Evolutionary conservation across 2,113 vertebrate species (phyloP).

Genomic region (Oryzias woworae): DNA sequence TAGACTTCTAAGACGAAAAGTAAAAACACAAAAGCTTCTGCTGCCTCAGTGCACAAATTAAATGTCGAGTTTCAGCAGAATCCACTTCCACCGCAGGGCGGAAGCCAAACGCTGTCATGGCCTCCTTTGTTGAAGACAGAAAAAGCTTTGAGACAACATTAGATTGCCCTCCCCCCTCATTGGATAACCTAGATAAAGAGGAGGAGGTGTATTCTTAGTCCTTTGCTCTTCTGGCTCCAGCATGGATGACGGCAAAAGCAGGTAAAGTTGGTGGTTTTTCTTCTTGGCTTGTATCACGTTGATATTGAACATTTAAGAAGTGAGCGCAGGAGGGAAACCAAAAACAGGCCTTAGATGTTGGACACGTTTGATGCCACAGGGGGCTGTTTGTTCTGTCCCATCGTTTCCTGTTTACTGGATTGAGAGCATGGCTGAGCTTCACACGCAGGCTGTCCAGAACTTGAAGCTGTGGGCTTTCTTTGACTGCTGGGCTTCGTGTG

Average conservation of each 20-base stretch:
- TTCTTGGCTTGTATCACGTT: background rate
- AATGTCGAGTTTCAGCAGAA: constrained; percentile 12
- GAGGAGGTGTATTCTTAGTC: no score
- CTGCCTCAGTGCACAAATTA: background rate
- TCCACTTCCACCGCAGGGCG: constrained; percentile 3
- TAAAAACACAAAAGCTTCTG: constrained; percentile 1
- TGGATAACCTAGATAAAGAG: no score
- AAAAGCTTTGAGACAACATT: constrained; percentile 64
- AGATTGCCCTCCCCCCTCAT: constrained; percentile 10
- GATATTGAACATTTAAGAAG: background rate
- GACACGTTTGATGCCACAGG: no score
- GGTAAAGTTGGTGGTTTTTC: constrained; percentile 13
- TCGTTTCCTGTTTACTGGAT: constrained; percentile 34
- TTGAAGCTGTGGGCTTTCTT: no score
- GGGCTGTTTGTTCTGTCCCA: constrained; percentile 4
- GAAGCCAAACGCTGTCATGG: constrained; percentile 23
- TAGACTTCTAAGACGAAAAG: no score
- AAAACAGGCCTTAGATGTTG: no score
- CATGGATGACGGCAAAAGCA: constrained; percentile 20
- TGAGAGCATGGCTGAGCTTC: no score
- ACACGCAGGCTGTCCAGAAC: no score
- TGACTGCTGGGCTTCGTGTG: background rate
- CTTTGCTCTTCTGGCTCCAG: background rate
- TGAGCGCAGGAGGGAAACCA: background rate
- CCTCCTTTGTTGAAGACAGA: constrained; percentile 50